phyloP scores from a whole-genome alignment of 2,113 vertebrate species.

The Callionymus lyra region DNA sequence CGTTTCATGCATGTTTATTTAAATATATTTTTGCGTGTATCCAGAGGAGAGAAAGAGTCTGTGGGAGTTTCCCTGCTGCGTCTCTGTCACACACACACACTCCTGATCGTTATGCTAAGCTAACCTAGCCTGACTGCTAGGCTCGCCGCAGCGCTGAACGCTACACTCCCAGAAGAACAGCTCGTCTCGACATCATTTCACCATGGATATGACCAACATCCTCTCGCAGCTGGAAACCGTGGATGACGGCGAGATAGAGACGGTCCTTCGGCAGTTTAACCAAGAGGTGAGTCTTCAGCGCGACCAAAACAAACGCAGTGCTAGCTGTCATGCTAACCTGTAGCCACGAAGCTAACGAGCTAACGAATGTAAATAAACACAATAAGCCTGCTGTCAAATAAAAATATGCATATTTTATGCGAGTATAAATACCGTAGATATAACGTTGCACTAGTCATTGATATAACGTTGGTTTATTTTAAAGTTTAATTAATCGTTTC shows the following conservation, averaged over 20 bases:
- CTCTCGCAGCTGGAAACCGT: constrained; percentile 50
- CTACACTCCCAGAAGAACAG: constrained; percentile 2
- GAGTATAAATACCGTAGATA: no score
- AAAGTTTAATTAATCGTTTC: no score
- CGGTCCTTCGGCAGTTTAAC: constrained; percentile 54
- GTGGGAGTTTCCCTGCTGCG: constrained; percentile 14
- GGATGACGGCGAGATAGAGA: constrained; percentile 42
- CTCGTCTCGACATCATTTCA: not conserved
- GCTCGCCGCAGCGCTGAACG: constrained; percentile 15
- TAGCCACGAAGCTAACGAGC: no score
- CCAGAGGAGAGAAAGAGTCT: not conserved
- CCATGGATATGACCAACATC: constrained; percentile 59
- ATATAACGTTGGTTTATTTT: no score
- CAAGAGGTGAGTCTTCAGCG: constrained; percentile 52
- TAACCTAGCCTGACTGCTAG: constrained; percentile 25
- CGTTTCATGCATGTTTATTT: no score
- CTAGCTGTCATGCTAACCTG: constrained; percentile 16
- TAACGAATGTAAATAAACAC: not conserved
- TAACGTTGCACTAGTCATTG: no score
- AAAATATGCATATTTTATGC: not conserved
- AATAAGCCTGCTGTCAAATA: not conserved
- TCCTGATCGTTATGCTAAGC: no score
- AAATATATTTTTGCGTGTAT: no score
- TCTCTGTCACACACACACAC: not conserved
- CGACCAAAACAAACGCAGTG: constrained; percentile 42